These are phyloP conservation scores for Hartigia nigra DNA, from an alignment of 2,888 invertebrate species.

Conservation along the genomic window DNA sequence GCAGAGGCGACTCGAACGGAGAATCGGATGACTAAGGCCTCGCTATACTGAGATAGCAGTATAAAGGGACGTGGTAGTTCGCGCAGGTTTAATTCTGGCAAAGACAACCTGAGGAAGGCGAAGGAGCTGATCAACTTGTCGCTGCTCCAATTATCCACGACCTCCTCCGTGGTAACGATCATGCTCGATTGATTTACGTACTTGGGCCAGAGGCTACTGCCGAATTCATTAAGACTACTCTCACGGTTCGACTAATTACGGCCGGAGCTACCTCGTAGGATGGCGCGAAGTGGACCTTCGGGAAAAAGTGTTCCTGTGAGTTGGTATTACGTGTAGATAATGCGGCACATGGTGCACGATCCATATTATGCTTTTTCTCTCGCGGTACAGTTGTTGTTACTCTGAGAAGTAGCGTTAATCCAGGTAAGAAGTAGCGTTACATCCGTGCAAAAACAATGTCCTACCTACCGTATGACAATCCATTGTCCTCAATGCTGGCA, in stretches of 20 bases:
- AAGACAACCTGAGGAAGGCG: neutral
- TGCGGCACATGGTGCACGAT: neutral
- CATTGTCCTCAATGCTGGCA: conserved; percentile 31
- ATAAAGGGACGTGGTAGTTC: neutral
- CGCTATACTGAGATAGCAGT: neutral
- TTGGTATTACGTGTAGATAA: neutral
- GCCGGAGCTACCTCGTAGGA: neutral
- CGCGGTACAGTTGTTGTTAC: neutral
- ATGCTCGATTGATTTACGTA: conserved; percentile 51
- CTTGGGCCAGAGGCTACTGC: neutral
- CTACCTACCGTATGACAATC: conserved; percentile 19
- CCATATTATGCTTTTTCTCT: neutral
- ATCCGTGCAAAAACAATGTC: conserved; percentile 33
- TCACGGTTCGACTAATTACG: neutral
- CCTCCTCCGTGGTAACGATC: conserved; percentile 18
- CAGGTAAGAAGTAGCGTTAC: conserved; percentile 35
- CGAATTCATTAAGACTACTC: neutral
- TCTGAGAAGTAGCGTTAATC: conserved; percentile 25
- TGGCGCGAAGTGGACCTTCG: neutral
- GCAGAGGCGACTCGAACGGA: conserved; percentile 9
- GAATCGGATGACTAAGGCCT: conserved; percentile 22
- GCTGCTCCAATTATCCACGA: conserved; percentile 52
- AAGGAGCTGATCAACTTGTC: conserved; percentile 53
- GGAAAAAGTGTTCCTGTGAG: neutral
- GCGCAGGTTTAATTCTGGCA: neutral